These are phyloP conservation scores for Spicauda simplicius DNA, from an alignment of 2,888 invertebrate genomes.

Conservation along the genomic window DNA sequence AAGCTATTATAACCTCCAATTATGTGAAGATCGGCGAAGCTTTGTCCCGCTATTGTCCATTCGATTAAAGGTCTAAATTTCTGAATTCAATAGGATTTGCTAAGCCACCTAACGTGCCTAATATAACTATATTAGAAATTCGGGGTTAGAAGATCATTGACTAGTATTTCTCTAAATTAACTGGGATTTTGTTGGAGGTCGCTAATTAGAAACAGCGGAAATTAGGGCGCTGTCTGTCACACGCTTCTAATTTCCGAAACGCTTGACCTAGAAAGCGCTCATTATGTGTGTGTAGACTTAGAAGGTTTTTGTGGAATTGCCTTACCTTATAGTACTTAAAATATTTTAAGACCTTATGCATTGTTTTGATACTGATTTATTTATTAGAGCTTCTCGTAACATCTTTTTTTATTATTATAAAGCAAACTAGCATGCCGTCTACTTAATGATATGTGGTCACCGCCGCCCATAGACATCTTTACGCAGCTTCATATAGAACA, in stretches of 20 bases:
- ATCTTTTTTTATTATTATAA: too few species aligned
- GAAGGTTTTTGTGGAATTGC: not conserved
- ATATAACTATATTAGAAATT: conserved; percentile 22
- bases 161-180: conserved; percentile 29
- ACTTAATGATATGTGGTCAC: too few species aligned
- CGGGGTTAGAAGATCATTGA: conserved; percentile 15
- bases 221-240: conserved; percentile 32
- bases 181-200: conserved; percentile 14
- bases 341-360: too few species aligned
- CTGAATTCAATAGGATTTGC: conserved; percentile 29
- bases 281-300: not conserved
- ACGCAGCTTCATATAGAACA: too few species aligned
- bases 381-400: too few species aligned
- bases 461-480: too few species aligned
- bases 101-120: conserved; percentile 10
- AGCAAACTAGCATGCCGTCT: too few species aligned
- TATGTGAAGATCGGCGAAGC: conserved; percentile 24
- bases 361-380: too few species aligned
- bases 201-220: conserved; percentile 24
- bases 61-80: conserved; percentile 17
- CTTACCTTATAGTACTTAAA: not conserved
- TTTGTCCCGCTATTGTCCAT: conserved; percentile 26
- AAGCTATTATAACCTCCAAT: conserved; percentile 15
- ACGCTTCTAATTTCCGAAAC: conserved; percentile 31
- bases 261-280: conserved; percentile 23